Base-by-base conservation (phyloP, 1,140 invertebrate genomes). In the Diorhabda elongata region DNA sequence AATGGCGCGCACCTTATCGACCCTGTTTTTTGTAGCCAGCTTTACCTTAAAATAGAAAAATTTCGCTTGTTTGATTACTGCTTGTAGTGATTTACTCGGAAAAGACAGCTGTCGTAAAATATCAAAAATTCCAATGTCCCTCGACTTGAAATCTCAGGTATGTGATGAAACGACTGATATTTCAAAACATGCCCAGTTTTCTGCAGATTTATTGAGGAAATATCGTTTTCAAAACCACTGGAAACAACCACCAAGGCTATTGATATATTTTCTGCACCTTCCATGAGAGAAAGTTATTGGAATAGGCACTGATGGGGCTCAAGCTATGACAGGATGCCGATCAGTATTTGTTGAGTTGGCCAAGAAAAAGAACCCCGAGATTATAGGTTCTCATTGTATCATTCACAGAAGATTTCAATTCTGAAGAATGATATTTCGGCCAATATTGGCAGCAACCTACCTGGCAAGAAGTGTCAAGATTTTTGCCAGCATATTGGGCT, bases 261-360 rank as follows among this genome's bases (percentile, higher is more conserved):
- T 44, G 71, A 78, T 64, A 65, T 77, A 44, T 72, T 75, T 75
- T 52, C 74, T 65, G 42, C 70, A 64, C 64, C 52, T 77, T 66
- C 64, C 26, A 4, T 44, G 67, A 62, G 5, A 69, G 45, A 63
- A 63, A 42, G 9, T 68, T 4, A 47, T 44, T 42, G 61, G 47
- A 4, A 57, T 68, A 8, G 63, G 61, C 26, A 68, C 52, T 41
- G 56, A 68, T n/a, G 44, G 47, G 7, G 60, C 59, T 62, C 58
- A 41, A 69, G 63, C 76, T 47, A 81, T 82, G 75, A 61, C 78
- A 44, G 77, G 79, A 71, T 79, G 71, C 59, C 76, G 75, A 69
- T 80, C 71, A 45, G 76, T 78, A 44, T 71, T 81, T 58, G 70
- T 69, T 60, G 62, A 68, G 61, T 72, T 76, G 42, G 72, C 78